These are phyloP conservation scores for Aphelocoma coerulescens DNA, from an alignment of 2,113 vertebrate genomes.

Conservation along the genomic window DNA sequence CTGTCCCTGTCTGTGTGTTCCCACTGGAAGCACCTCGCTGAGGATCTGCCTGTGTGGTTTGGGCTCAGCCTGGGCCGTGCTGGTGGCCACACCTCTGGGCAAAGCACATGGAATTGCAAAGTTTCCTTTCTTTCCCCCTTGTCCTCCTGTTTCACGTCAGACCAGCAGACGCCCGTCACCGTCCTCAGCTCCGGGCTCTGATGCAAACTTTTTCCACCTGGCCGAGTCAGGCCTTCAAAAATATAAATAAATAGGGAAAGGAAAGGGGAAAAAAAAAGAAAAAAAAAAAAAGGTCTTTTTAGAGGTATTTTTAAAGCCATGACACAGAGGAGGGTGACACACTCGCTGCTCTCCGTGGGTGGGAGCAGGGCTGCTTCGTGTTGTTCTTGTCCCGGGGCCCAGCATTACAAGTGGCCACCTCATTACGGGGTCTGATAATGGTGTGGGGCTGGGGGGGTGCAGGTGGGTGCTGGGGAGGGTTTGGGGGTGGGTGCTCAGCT, in stretches of 20 bases:
- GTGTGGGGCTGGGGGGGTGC: background rate
- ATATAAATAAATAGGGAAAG: background rate
- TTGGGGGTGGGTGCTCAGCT: background rate
- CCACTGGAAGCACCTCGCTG: constrained; percentile 27
- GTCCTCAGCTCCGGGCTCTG: background rate
- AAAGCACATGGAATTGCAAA: constrained; percentile 56
- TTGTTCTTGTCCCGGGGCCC: constrained; percentile 74
- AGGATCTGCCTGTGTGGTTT: constrained; percentile 45
- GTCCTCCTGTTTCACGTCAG: background rate
- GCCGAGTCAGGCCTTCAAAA: constrained; percentile 20
- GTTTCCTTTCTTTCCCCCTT: background rate
- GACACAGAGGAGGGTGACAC: constrained; percentile 76
- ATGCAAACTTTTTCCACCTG: constrained; percentile 71
- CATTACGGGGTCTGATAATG: background rate
- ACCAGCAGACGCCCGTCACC: background rate
- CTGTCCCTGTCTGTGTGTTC: constrained; percentile 31
- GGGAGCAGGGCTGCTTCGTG: constrained; percentile 66
- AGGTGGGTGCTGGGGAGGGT: background rate
- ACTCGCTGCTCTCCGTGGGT: constrained; percentile 73
- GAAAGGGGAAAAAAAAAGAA: background rate
- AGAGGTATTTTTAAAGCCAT: constrained; percentile 73
- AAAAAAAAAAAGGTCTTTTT: background rate
- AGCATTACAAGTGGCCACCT: constrained; percentile 59
- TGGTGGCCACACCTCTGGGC: constrained; percentile 68
- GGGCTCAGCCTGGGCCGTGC: constrained; percentile 7